These are phyloP conservation scores for Eremophila alpestris DNA, from an alignment of 2,797 vertebrate species.

Conservation along the genomic window DNA sequence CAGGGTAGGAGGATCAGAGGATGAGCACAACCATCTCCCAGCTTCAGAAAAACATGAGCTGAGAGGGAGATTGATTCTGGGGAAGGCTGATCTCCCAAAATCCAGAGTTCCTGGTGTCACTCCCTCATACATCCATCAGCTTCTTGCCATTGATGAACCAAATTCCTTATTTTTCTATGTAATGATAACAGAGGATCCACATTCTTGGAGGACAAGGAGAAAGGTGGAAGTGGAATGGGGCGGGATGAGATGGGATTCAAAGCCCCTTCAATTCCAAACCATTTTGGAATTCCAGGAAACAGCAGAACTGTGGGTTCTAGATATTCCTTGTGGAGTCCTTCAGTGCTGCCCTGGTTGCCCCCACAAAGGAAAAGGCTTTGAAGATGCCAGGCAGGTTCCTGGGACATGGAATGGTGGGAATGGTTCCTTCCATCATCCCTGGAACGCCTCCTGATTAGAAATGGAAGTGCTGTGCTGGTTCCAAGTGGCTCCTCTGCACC, in stretches of 20 bases:
- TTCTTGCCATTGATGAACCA: background rate
- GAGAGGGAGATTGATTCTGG: background rate
- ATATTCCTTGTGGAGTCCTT: background rate
- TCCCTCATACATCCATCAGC: background rate
- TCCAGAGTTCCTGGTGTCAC: background rate
- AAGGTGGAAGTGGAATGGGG: background rate
- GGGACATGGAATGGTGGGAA: background rate
- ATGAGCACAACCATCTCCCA: background rate
- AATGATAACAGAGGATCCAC: background rate
- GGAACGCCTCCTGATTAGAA: background rate
- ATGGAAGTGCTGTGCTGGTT: background rate
- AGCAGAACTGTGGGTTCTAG: fast-evolving
- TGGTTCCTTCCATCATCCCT: background rate
- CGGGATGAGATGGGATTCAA: background rate
- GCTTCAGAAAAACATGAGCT: background rate
- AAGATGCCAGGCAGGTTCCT: background rate
- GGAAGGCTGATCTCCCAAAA: background rate
- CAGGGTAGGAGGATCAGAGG: background rate
- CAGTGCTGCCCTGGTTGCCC: background rate
- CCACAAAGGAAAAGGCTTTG: fast-evolving
- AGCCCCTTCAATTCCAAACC: background rate
- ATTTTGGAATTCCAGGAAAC: background rate
- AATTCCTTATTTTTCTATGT: background rate
- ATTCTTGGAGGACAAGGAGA: background rate
- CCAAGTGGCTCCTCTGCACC: background rate